Evolutionary conservation across 2,113 vertebrate genomes (phyloP).

Genomic region (Sterrhoptilus dennistouni): DNA sequence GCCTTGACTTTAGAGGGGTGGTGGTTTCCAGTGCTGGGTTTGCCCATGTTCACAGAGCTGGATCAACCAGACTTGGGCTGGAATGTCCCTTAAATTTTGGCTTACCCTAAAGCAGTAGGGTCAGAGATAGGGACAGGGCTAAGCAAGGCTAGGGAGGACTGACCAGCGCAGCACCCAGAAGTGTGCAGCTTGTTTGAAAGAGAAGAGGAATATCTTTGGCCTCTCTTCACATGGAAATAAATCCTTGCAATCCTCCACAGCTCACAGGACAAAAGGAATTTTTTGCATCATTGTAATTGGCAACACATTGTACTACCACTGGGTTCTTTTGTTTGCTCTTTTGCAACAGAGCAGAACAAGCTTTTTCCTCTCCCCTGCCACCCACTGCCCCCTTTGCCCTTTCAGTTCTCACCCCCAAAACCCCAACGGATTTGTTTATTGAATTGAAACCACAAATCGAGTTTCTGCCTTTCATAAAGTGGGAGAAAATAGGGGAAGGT

Average conservation of each 20-base stretch:
- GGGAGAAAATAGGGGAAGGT: neutral
- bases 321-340: conserved; percentile 54
- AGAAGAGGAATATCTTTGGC: conserved; percentile 44
- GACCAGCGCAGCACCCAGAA: neutral
- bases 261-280: conserved; percentile 55
- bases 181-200: conserved; percentile 36
- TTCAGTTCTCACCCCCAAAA: neutral
- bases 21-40: neutral
- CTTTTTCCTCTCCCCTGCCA: conserved; percentile 16
- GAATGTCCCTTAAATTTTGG: neutral
- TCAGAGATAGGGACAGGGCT: neutral
- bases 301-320: conserved; percentile 60
- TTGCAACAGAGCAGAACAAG: conserved; percentile 12
- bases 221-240: conserved; percentile 41
- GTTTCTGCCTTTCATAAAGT: neutral
- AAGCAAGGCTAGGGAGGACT: neutral
- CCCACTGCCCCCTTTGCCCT: conserved; percentile 5
- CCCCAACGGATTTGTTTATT: neutral
- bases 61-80: neutral
- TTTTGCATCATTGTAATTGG: conserved; percentile 52
- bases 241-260: conserved; percentile 42
- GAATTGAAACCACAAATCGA: neutral
- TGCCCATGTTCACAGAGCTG: neutral
- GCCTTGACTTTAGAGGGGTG: neutral
- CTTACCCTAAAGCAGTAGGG: neutral